A percentile compares a stretch with the other conserved stretches of the same genome.
Evolutionary conservation across 2,888 invertebrate genomes (phyloP).

Genomic region (Teinopalpus imperialis): DNA sequence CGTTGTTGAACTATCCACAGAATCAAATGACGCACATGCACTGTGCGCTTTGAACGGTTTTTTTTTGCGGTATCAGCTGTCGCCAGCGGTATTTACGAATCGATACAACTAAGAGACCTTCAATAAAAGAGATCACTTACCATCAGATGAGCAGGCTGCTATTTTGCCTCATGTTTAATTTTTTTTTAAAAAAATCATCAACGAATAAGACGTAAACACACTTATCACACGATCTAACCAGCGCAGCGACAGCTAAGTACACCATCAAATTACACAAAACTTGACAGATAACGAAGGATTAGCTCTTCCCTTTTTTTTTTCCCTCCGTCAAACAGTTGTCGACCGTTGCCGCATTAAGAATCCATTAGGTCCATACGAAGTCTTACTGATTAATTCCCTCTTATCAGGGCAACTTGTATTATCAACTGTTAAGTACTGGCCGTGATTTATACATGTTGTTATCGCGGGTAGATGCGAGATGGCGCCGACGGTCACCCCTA

Average conservation of each 20-base stretch:
- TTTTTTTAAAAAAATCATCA: background rate
- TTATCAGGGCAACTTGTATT: slow-evolving; percentile 37
- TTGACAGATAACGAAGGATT: slow-evolving; percentile 19
- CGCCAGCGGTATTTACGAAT: too few relatives aligned
- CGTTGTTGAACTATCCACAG: too few relatives aligned
- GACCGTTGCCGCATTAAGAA: slow-evolving; percentile 49
- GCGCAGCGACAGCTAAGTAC: slow-evolving; percentile 1
- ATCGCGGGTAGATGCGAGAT: slow-evolving; percentile 42
- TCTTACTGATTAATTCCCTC: slow-evolving; percentile 36
- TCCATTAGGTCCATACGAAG: slow-evolving; percentile 48
- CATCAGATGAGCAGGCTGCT: too few relatives aligned
- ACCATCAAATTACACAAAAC: slow-evolving; percentile 17
- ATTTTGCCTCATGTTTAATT: too few relatives aligned
- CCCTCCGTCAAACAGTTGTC: slow-evolving; percentile 38
- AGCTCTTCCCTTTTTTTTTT: slow-evolving; percentile 20
- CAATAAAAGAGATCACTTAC: too few relatives aligned
- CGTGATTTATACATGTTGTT: slow-evolving; percentile 47
- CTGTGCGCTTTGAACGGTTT: too few relatives aligned
- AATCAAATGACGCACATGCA: too few relatives aligned
- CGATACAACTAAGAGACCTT: too few relatives aligned
- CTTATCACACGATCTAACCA: slow-evolving; percentile 2
- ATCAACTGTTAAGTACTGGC: slow-evolving; percentile 39
- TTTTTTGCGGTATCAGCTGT: too few relatives aligned
- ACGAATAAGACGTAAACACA: slow-evolving; percentile 16
- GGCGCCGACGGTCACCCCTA: slow-evolving; percentile 40